Evolutionary conservation across 1,140 invertebrate species (phyloP), one percentile per base, ranked within the genome.

Genomic region (Caenorhabditis inopinata): DNA sequence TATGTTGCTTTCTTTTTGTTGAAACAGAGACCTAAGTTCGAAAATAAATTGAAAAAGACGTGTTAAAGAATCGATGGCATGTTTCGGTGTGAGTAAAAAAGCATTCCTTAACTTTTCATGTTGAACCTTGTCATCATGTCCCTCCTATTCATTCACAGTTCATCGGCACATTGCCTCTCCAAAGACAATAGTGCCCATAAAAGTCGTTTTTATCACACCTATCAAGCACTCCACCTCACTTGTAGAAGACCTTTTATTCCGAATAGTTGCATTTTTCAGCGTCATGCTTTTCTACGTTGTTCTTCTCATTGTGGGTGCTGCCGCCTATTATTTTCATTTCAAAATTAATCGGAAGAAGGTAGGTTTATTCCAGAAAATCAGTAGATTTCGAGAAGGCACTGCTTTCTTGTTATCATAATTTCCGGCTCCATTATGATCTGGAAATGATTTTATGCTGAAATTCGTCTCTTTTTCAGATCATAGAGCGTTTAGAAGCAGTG

Each of bases 401-500:
- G n/a, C n/a, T n/a, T n/a, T n/a, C n/a, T n/a, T n/a, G n/a, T n/a
- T n/a, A n/a, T n/a, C n/a, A n/a, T n/a, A n/a, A n/a, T n/a, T n/a
- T n/a, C n/a, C n/a, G n/a, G n/a, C n/a, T n/a, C n/a, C n/a, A n/a
- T n/a, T n/a, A n/a, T n/a, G n/a, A n/a, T n/a, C n/a, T n/a, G n/a
- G n/a, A n/a, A n/a, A n/a, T n/a, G n/a, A n/a, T n/a, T n/a, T n/a
- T n/a, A n/a, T n/a, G n/a, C n/a, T n/a, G n/a, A n/a, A n/a, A n/a
- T n/a, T n/a, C n/a, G n/a, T n/a, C 4, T 32, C n/a, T 14, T 38
- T 68, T 78, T 78, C 53, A 78, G 76, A 62, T 42, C n/a, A 78
- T 42, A 7, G 45, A 58, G 25, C 25, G 49, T 25, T n/a, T 78
- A 21, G 76, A 78, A 14, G 25, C 21, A 48, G 58, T 68, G 16